These are phyloP conservation scores for Caradrina clavipalpis DNA, from an alignment of 2,888 invertebrate species.

Conservation along the genomic window DNA sequence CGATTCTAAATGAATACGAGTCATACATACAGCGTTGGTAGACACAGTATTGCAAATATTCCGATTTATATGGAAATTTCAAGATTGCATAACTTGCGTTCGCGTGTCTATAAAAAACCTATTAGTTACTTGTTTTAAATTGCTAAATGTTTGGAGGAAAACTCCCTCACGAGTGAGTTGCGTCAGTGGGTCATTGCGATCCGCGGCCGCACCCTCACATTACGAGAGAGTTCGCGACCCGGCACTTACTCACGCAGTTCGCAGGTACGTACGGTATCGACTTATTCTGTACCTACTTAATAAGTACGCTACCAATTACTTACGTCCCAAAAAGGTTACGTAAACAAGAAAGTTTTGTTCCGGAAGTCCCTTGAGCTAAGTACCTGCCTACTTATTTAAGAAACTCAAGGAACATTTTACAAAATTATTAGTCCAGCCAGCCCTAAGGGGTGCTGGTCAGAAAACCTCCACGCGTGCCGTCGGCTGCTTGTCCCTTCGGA, in stretches of 20 bases:
- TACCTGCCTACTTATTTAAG: too few species aligned
- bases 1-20: conserved; percentile 1
- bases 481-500: too few species aligned
- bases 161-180: conserved; percentile 18
- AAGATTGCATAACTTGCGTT: conserved; percentile 26
- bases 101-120: conserved; percentile 32
- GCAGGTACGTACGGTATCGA: not conserved
- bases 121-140: conserved; percentile 46
- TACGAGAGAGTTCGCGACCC: conserved; percentile 30
- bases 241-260: conserved; percentile 2
- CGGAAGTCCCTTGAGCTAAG: conserved; percentile 27
- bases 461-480: too few species aligned
- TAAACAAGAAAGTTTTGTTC: conserved; percentile 41
- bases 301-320: conserved; percentile 15
- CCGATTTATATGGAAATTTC: conserved; percentile 42
- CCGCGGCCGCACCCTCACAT: conserved; percentile 42
- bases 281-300: conserved; percentile 1
- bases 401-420: too few species aligned
- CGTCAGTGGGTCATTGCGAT: conserved; percentile 56
- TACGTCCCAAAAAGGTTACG: conserved; percentile 27
- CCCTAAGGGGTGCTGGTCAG: too few species aligned
- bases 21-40: not conserved
- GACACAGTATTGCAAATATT: conserved; percentile 27
- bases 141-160: conserved; percentile 50
- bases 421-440: too few species aligned